These are phyloP conservation scores for Hormaphis cornu DNA, from an alignment of 1,140 invertebrate genomes.

Conservation along the genomic window DNA sequence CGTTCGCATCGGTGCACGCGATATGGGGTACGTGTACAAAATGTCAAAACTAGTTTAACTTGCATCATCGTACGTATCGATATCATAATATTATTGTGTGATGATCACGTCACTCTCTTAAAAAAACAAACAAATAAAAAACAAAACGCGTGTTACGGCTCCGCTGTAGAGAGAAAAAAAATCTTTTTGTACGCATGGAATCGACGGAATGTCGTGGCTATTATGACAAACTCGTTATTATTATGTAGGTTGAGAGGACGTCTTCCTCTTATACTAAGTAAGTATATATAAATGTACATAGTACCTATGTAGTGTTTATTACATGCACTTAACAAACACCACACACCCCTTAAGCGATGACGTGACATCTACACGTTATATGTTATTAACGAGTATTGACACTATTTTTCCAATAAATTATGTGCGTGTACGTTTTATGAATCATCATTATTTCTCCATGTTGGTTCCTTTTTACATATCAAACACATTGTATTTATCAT, in stretches of 20 bases:
- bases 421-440: not conserved
- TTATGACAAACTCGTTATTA: constrained; percentile 21
- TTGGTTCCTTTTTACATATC: not conserved
- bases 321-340: constrained; percentile 4
- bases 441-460: not conserved
- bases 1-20: no score
- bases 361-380: constrained; percentile 15
- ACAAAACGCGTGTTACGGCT: not conserved
- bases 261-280: no score
- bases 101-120: not conserved
- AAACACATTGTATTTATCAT: not conserved
- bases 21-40: not conserved
- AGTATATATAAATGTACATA: no score
- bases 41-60: constrained; percentile 12
- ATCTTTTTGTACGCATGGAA: not conserved
- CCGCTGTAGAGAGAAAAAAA: not conserved
- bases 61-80: not conserved
- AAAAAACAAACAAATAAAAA: not conserved
- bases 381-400: no score
- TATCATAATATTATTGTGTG: not conserved
- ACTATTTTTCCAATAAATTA: no score
- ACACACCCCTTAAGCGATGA: not conserved
- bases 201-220: not conserved
- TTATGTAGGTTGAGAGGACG: constrained; percentile 3
- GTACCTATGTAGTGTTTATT: no score